A percentile compares a stretch with the other conserved stretches of the same genome.
phyloP scores from a whole-genome alignment of 1,140 invertebrate genomes.

The Archegozetes longisetosus region DNA sequence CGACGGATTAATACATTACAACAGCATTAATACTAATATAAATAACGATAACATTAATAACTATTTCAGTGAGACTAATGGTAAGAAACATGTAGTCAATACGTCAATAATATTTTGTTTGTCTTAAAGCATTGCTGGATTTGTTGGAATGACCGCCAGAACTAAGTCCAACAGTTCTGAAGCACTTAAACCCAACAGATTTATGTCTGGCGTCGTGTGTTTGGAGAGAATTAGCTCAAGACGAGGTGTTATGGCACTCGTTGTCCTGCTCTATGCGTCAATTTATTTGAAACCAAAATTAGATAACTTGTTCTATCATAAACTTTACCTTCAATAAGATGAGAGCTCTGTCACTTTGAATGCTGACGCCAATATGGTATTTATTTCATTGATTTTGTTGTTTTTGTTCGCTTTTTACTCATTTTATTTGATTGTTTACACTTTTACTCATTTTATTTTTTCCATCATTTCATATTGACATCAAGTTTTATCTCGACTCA shows the following conservation, averaged over 20 bases:
- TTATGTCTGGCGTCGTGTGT: constrained; percentile 38
- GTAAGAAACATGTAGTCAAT: neutral
- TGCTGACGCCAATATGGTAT: constrained; percentile 32
- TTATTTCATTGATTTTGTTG: constrained; percentile 8
- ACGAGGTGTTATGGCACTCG: constrained; percentile 37
- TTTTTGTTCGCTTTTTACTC: neutral
- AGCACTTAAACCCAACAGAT: constrained; percentile 37
- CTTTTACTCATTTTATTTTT: no score
- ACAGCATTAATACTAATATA: neutral
- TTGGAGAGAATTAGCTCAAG: constrained; percentile 35
- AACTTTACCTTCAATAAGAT: constrained; percentile 35
- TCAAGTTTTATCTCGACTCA: no score
- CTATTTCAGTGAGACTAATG: neutral
- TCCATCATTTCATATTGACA: no score
- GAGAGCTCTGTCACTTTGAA: constrained; percentile 39
- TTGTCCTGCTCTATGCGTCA: constrained; percentile 31
- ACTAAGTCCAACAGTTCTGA: constrained; percentile 33
- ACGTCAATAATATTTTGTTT: neutral
- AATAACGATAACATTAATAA: neutral
- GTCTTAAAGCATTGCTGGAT: constrained; percentile 30
- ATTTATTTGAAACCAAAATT: constrained; percentile 26
- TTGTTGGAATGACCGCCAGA: constrained; percentile 34
- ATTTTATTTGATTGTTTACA: no score
- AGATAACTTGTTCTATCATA: constrained; percentile 30
- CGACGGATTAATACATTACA: neutral